phyloP scores from a whole-genome alignment of 2,888 invertebrate genomes.

The Leptopilina syphax region DNA sequence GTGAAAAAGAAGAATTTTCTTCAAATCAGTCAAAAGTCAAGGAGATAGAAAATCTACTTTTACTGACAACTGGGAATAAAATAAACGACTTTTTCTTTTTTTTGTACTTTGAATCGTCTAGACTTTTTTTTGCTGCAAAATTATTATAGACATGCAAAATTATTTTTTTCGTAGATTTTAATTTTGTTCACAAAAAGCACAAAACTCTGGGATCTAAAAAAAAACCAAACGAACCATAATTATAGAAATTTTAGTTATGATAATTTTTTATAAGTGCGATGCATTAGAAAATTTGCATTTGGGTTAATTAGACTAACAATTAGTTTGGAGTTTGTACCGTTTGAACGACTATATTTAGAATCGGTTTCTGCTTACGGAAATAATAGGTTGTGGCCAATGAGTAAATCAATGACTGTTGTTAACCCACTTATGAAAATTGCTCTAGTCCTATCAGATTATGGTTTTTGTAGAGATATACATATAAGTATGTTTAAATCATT shows the following conservation, averaged over 20 bases:
- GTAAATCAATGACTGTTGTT: slow-evolving; percentile 23
- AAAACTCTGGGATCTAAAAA: no score
- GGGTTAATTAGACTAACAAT: slow-evolving; percentile 29
- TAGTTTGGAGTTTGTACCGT: not conserved
- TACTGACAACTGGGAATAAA: no score
- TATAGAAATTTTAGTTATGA: not conserved
- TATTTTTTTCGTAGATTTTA: not conserved
- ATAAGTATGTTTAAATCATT: not conserved
- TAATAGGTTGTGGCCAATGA: slow-evolving; percentile 40
- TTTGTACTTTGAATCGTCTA: no score
- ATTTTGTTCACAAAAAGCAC: no score
- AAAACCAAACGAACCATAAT: no score
- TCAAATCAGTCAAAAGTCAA: no score
- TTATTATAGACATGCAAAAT: not conserved
- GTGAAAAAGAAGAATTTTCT: slow-evolving; percentile 24
- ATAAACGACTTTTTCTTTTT: no score
- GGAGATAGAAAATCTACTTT: no score
- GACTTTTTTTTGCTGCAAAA: no score
- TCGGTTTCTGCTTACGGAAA: slow-evolving; percentile 39
- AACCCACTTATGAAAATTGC: slow-evolving; percentile 14
- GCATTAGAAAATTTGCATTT: slow-evolving; percentile 16
- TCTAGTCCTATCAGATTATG: not conserved
- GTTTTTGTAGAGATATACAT: not conserved
- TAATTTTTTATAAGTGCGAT: not conserved
- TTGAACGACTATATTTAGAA: slow-evolving; percentile 46